A percentile compares a stretch with the other conserved stretches of the same genome.
These are phyloP conservation scores for Stenichneumon culpator DNA, from an alignment of 2,888 invertebrate species.

Conservation along the genomic window DNA sequence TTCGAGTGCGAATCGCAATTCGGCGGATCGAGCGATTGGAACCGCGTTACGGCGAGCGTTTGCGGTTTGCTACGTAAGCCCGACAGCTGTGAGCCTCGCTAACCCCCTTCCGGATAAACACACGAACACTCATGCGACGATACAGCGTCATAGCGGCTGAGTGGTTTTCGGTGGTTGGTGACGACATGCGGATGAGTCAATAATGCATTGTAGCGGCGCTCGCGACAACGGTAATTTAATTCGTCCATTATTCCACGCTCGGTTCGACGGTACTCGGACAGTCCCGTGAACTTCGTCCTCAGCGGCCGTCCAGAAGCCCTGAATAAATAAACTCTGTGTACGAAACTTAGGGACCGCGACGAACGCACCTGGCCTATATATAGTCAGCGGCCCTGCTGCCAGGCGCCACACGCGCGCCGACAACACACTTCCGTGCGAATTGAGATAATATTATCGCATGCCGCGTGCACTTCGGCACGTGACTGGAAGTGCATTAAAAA, in stretches of 20 bases:
- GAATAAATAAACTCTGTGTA: constrained; percentile 69
- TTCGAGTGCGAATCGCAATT: constrained; percentile 9
- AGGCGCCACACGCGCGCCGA: constrained; percentile 68
- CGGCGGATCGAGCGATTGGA: constrained; percentile 9
- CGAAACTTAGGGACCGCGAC: constrained; percentile 26
- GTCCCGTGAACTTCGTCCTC: constrained; percentile 55
- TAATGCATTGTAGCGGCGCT: constrained; percentile 54
- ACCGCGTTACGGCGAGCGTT: constrained; percentile 6
- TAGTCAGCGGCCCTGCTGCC: neutral
- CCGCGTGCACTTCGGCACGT: neutral
- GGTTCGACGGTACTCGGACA: constrained; percentile 28
- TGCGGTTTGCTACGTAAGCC: constrained; percentile 31
- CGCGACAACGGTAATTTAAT: constrained; percentile 63
- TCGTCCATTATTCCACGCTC: constrained; percentile 46
- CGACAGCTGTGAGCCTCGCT: constrained; percentile 14
- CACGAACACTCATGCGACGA: neutral
- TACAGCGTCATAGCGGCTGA: neutral
- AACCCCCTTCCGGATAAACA: constrained; percentile 18
- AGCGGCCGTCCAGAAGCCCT: constrained; percentile 15
- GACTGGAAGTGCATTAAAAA: constrained; percentile 5
- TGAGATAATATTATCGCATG: constrained; percentile 10
- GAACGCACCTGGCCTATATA: constrained; percentile 33
- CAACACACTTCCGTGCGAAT: constrained; percentile 6
- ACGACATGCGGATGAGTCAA: constrained; percentile 44
- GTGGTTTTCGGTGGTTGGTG: constrained; percentile 23